Percentiles rank a stretch among this genome's conserved stretches.
These are phyloP conservation scores for Ganaspis brasiliensis DNA, from an alignment of 2,888 invertebrate species.

Conservation along the genomic window DNA sequence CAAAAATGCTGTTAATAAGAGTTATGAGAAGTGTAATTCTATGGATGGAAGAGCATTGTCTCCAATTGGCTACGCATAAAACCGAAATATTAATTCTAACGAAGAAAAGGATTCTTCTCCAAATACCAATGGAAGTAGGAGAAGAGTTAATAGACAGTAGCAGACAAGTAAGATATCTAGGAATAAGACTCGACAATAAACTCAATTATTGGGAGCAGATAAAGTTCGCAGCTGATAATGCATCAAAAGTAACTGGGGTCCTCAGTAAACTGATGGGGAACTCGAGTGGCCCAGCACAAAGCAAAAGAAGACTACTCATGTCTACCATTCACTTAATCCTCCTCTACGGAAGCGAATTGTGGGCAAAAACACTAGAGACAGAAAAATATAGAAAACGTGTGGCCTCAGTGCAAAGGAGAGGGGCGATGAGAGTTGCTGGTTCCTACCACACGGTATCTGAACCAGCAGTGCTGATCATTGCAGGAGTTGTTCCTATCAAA, in stretches of 20 bases:
- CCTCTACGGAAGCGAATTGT: slow-evolving; percentile 59
- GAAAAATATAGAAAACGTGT: slow-evolving; percentile 55
- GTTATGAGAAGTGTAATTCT: not conserved
- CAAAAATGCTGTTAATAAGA: not conserved
- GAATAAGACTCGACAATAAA: not conserved
- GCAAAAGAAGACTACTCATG: slow-evolving; percentile 45
- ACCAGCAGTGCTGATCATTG: slow-evolving; percentile 58
- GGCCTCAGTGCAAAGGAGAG: slow-evolving; percentile 57
- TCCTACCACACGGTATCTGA: slow-evolving; percentile 64
- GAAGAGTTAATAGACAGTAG: not conserved
- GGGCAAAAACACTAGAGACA: slow-evolving; percentile 51
- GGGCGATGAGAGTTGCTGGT: slow-evolving; percentile 55
- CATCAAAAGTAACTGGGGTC: not conserved
- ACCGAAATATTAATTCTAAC: not conserved
- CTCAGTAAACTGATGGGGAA: not conserved
- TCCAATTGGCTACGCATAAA: not conserved
- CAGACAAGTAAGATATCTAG: not conserved
- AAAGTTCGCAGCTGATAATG: not conserved
- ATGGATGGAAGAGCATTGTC: not conserved
- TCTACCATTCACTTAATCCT: slow-evolving; percentile 57
- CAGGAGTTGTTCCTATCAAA: slow-evolving; percentile 58
- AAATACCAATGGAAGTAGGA: not conserved
- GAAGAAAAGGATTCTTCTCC: not conserved
- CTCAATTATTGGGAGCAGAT: too few species aligned
- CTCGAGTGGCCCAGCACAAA: not conserved